Base-by-base conservation (phyloP, 2,113 vertebrate genomes). In the Scytalopus superciliaris region DNA sequence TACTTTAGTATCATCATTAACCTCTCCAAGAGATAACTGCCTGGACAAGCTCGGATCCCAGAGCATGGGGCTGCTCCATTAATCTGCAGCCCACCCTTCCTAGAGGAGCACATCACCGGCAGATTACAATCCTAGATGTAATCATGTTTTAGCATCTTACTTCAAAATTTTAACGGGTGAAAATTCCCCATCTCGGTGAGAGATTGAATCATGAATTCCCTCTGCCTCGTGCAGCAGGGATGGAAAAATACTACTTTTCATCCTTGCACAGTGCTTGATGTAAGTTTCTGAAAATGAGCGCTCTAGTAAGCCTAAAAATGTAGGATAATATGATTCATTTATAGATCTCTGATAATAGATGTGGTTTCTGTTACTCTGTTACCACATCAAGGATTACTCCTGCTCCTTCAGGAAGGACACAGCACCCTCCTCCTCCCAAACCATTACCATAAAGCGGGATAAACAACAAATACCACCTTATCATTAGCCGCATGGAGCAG, bases 261-360 rank as follows among this genome's bases (percentile, higher is more conserved):
- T 96, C 95, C 85, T 80, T 28, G 94, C 94, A 90, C 79, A 87
- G 81, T 68, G 90, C 92, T 95, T 75, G 95, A 96, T 96, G 72
- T 21, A 96, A 97, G 95, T 97, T 97, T 97, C 96, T 93, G 94
- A 97, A 96, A 97, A 96, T 37, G 90, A 96, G 97, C 67, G 44
- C 97, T 97, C 86, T 53, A 82, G 95, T 89, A 94, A 95, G 94
- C 77, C 97, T 96, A 93, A 57, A 96, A 94, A 96, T 52, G 92
- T 55, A 82, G 90, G 86, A 77, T 91, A 88, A 92, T 78, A 74
- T n/a, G 94, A 96, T 91, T 96, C 95, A 94, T 96, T 95, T 93
- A 81, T 63, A 96, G 96, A 95, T 84, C 82, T 72, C 63, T 19
- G 91, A 91, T 96, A 96, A 96, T 37, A 97, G 95, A 96, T 47